phyloP scores from a whole-genome alignment of 1,140 invertebrate species.

The Trinorchestia longiramus region DNA sequence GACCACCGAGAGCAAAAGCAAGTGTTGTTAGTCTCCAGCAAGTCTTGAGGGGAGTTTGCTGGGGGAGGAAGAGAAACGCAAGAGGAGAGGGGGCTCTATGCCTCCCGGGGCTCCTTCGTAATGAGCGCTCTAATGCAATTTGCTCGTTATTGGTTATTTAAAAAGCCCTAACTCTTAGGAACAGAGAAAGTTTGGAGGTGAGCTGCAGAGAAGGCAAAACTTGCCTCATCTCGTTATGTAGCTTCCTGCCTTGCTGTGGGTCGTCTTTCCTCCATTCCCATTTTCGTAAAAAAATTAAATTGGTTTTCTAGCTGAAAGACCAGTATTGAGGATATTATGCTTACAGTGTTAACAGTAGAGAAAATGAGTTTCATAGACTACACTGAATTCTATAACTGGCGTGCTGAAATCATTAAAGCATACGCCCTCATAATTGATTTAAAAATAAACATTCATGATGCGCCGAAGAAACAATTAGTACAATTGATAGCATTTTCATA shows the following conservation, averaged over 20 bases:
- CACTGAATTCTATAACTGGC: neutral
- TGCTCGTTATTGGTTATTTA: conserved; percentile 33
- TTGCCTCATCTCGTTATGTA: conserved; percentile 30
- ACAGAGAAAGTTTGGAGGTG: conserved; percentile 44
- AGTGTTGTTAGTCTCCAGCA: neutral
- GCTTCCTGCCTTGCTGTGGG: neutral
- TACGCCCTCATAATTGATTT: no score
- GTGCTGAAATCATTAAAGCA: no score
- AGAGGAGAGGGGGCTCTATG: neutral
- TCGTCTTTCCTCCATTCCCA: neutral
- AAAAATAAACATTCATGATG: no score
- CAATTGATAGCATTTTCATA: no score
- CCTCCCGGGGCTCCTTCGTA: neutral
- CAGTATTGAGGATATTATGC: neutral
- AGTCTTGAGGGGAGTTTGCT: neutral
- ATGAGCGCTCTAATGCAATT: conserved; percentile 49
- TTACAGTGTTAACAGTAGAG: neutral
- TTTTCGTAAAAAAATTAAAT: neutral
- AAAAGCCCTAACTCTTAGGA: conserved; percentile 43
- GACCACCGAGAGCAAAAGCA: no score
- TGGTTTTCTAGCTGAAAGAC: neutral
- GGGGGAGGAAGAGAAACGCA: neutral
- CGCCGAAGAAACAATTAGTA: no score
- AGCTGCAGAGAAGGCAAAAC: conserved; percentile 43
- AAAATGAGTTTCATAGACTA: neutral